These are phyloP conservation scores for Poecilus cupreus DNA, from an alignment of 2,888 invertebrate species.

Conservation along the genomic window DNA sequence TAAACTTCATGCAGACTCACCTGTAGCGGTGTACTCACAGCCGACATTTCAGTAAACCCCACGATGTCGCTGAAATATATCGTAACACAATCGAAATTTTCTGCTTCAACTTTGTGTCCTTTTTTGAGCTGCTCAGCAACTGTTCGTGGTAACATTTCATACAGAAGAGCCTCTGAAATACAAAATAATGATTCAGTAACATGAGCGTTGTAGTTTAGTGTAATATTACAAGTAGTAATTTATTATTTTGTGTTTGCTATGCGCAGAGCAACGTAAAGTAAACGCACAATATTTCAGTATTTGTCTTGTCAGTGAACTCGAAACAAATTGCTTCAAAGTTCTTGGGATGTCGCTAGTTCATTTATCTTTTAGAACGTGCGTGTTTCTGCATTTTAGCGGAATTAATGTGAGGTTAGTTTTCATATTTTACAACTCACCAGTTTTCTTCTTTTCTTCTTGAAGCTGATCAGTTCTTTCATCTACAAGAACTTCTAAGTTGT, in stretches of 20 bases:
- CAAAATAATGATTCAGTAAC: not conserved
- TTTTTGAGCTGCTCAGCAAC: conserved; percentile 95
- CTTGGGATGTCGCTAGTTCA: not conserved
- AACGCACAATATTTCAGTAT: not conserved
- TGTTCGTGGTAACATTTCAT: conserved; percentile 91
- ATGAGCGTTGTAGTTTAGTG: too few species aligned
- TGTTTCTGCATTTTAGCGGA: not conserved
- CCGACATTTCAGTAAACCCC: conserved; percentile 94
- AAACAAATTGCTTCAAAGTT: not conserved
- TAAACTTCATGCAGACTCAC: conserved; percentile 72
- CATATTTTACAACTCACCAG: conserved; percentile 75
- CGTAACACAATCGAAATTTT: conserved; percentile 92
- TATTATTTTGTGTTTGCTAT: not conserved
- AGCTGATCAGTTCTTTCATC: conserved; percentile 95
- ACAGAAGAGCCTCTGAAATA: conserved; percentile 84
- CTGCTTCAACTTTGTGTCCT: conserved; percentile 92
- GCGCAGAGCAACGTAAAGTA: not conserved
- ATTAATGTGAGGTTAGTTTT: not conserved
- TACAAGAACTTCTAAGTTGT: conserved; percentile 93
- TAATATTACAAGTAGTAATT: not conserved
- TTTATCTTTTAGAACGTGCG: not conserved
- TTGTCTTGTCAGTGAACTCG: not conserved
- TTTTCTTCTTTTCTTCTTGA: conserved; percentile 97
- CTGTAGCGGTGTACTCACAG: conserved; percentile 92
- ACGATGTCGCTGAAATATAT: conserved; percentile 97